A percentile compares a stretch with the other conserved stretches of the same genome.
Conservation (phyloP, 2,113 vertebrate species). For the Phoxinus phoxinus region DNA sequence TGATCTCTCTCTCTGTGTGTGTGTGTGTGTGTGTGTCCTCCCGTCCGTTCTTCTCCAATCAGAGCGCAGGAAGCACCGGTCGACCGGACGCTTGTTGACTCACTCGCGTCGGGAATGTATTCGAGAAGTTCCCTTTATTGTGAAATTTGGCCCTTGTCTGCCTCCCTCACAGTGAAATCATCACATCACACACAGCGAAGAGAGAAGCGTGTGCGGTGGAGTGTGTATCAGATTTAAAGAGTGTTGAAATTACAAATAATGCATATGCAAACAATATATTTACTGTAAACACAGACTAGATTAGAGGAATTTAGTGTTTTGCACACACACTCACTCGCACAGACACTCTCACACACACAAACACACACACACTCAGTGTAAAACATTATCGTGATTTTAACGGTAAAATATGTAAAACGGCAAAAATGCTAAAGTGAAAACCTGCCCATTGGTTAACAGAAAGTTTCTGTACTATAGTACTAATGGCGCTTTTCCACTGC, state of each 20-base stretch:
- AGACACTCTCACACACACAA: too few relatives aligned
- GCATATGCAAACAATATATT: neutral
- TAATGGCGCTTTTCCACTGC: too few relatives aligned
- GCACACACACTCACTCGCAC: too few relatives aligned
- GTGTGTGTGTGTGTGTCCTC: neutral
- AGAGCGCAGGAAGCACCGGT: neutral
- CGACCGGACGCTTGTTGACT: neutral
- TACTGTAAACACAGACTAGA: constrained; percentile 4
- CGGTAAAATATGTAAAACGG: too few relatives aligned
- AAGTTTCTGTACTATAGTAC: too few relatives aligned
- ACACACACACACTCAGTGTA: too few relatives aligned
- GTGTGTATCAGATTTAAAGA: neutral
- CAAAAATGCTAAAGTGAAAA: too few relatives aligned
- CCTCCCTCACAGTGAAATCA: neutral
- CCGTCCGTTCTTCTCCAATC: neutral
- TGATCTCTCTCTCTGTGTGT: too few relatives aligned
- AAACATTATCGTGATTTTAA: too few relatives aligned
- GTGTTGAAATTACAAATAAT: neutral
- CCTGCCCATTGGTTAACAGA: too few relatives aligned
- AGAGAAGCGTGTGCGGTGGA: neutral
- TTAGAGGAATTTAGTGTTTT: too few relatives aligned
- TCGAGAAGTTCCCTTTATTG: neutral
- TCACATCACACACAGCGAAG: neutral
- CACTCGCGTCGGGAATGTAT: neutral
- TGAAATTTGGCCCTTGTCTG: neutral